phyloP scores from a whole-genome alignment of 2,113 vertebrate species.

The Anser brachyrhynchus region DNA sequence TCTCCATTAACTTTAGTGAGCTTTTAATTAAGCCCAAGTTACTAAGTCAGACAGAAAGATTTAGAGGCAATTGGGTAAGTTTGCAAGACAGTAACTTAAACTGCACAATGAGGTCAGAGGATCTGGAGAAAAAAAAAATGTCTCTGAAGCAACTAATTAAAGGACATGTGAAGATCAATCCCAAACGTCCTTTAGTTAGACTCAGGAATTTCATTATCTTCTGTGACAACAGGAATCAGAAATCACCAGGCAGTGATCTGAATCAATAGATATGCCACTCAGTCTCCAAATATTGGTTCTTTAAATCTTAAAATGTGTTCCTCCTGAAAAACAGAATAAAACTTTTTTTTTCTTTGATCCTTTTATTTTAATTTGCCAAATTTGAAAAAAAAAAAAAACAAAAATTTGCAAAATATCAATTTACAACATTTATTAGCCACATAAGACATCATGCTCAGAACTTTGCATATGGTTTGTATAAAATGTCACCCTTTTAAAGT shows the following conservation, averaged over 20 bases:
- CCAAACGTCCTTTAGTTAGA: neutral
- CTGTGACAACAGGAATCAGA: slow-evolving; percentile 29
- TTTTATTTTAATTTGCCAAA: neutral
- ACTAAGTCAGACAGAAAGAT: neutral
- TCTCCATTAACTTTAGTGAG: neutral
- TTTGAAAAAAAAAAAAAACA: neutral
- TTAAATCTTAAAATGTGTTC: neutral
- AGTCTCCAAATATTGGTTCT: neutral
- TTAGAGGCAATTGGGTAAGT: neutral
- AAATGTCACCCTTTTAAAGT: neutral
- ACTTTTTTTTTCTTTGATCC: neutral
- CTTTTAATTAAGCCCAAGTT: slow-evolving; percentile 35
- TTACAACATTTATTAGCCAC: neutral
- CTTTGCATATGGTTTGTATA: neutral
- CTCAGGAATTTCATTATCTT: slow-evolving; percentile 32
- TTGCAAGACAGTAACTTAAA: neutral
- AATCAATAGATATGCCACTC: neutral
- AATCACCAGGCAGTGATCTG: neutral
- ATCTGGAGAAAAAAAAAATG: neutral
- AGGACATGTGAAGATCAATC: neutral
- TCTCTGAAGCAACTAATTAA: neutral
- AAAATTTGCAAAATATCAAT: neutral
- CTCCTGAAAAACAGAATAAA: too few relatives aligned
- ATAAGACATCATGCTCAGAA: neutral
- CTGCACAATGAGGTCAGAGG: neutral